Evolutionary conservation across 2,797 vertebrate genomes (phyloP), one percentile per base, ranked within the genome.

Genomic region (Parotocinclus haroldoi): DNA sequence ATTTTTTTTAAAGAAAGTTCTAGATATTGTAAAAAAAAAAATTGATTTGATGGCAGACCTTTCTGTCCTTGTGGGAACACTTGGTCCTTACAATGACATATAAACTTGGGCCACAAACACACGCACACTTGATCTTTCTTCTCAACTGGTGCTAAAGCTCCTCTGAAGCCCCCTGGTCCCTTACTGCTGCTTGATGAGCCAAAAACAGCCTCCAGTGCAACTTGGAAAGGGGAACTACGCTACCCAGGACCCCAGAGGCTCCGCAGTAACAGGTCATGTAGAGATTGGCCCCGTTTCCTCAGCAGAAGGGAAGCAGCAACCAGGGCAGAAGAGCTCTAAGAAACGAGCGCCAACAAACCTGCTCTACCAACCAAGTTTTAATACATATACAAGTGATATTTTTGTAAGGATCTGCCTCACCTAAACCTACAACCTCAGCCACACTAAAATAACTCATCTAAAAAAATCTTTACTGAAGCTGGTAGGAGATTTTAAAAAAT

Each of bases 71-170:
- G 27, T 5, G 27, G 27, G 27, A 27, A 27, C 27, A 27, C 5
- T 27, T 27, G 27, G 27, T 27, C 27, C 27, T 27, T 5, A 27
- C 27, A 27, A 27, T 27, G 27, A 27, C 27, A 27, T 27, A 27
- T 27, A 27, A 27, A 27, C 27, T 27, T 27, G 27, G 27, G 13
- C 10, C 49, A 18, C 37, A 7, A 27, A 50, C 36, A 50, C 59
- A 61, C 10, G 52, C 48, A 52, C 60, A 8, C 8, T 60, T 50
- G 50, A 59, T 61, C 42, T 66, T 38, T 50, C 14, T 67, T 50
- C 73, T 69, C 61, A 51, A 63, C 54, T 70, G 49, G 12, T 16
- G 68, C 56, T 64, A 50, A 68, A 74, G 73, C 66, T 67, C 60
- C 57, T 55, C 27, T 44, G 66, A 72, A 70, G 68, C 72, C 55